phyloP scores from a whole-genome alignment of 2,797 vertebrate species.

The Simalia tracyae region DNA sequence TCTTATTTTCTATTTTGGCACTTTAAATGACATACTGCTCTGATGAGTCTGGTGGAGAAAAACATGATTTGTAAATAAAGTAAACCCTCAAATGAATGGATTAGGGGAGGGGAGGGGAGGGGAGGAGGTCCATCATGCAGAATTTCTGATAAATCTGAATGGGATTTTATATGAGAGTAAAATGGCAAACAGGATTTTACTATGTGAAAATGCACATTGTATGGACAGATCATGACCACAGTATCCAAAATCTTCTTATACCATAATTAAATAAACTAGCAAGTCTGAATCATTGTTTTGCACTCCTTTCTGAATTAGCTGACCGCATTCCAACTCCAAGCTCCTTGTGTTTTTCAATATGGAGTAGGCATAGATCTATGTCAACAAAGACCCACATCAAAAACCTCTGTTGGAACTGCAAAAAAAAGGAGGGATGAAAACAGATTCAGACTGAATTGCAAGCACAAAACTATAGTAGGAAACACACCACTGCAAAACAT shows the following conservation, averaged over 20 bases:
- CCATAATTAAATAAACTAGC: background rate
- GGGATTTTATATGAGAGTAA: background rate
- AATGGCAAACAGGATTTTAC: background rate
- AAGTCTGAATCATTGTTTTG: slow-evolving; percentile 1
- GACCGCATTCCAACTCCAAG: background rate
- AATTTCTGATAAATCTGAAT: background rate
- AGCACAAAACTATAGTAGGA: background rate
- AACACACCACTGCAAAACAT: background rate
- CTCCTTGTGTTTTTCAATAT: background rate
- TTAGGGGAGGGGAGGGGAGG: background rate
- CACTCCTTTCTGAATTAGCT: background rate
- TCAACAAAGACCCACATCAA: background rate
- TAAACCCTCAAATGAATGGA: background rate
- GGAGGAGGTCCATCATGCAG: background rate
- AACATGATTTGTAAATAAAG: background rate
- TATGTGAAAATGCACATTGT: background rate
- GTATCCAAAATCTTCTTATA: background rate
- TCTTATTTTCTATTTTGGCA: background rate
- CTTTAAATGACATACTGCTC: background rate
- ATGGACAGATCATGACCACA: background rate
- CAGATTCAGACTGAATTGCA: background rate
- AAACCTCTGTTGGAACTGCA: background rate
- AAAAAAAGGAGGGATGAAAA: background rate
- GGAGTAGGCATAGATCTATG: background rate
- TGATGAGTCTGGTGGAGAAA: background rate